A percentile compares a stretch with the other conserved stretches of the same genome.
phyloP scores from a whole-genome alignment of 1,140 invertebrate genomes.

The Drosophila setifemur region DNA sequence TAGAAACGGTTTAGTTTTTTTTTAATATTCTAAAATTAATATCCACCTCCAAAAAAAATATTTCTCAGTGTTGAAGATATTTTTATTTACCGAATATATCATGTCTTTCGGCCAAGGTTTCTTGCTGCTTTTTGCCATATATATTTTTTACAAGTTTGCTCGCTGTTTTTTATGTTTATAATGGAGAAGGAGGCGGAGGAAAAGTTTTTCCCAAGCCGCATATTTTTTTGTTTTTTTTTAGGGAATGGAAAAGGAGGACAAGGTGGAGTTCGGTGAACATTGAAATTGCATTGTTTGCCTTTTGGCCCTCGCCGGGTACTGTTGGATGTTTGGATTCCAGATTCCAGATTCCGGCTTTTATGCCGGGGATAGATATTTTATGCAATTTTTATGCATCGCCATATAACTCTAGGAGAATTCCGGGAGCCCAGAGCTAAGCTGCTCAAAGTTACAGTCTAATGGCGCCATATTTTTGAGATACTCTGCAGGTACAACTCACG shows the following conservation, averaged over 20 bases:
- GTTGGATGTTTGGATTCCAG: conserved; percentile 68
- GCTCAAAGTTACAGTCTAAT: conserved; percentile 50
- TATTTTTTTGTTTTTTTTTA: conserved; percentile 50
- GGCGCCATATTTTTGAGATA: conserved; percentile 61
- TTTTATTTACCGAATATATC: conserved; percentile 46
- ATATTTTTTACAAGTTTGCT: conserved; percentile 68
- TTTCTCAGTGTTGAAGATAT: conserved; percentile 5
- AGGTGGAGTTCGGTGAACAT: conserved; percentile 18
- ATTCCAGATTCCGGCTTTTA: too few species aligned
- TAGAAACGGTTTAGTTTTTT: too few species aligned
- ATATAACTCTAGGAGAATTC: conserved; percentile 58
- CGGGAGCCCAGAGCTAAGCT: conserved; percentile 71
- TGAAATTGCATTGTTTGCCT: conserved; percentile 75
- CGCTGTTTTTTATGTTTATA: conserved; percentile 56
- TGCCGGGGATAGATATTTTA: conserved; percentile 46
- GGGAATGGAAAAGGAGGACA: background rate
- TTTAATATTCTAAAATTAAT: too few species aligned
- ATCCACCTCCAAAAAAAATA: too few species aligned
- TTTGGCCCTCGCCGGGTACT: conserved; percentile 54
- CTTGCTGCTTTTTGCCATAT: conserved; percentile 54
- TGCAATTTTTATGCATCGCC: conserved; percentile 67
- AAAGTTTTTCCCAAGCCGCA: conserved; percentile 60
- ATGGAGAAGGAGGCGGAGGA: conserved; percentile 13
- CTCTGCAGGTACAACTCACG: conserved; percentile 12
- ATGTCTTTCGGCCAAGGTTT: conserved; percentile 58